Evolutionary conservation across 2,888 invertebrate species (phyloP).

Genomic region (Diarsia rubi): DNA sequence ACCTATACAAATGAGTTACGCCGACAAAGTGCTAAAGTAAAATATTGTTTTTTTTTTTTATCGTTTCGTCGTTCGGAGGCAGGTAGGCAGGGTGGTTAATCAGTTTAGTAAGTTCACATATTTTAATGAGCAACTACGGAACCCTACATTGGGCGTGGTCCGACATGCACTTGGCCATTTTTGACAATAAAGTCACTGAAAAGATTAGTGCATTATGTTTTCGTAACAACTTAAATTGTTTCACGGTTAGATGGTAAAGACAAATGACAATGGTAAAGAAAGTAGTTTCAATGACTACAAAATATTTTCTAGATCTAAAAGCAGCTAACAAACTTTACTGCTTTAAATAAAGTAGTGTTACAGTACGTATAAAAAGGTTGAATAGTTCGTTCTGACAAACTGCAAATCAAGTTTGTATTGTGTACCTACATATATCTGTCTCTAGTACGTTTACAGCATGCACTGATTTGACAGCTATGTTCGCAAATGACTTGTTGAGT

Average conservation of each 20-base stretch:
- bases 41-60: too few species aligned
- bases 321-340: not conserved
- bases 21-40: too few species aligned
- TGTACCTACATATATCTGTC: not conserved
- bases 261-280: too few species aligned
- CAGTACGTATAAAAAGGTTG: not conserved
- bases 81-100: too few species aligned
- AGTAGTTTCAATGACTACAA: too few species aligned
- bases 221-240: not conserved
- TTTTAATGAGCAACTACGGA: too few species aligned
- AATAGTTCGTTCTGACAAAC: not conserved
- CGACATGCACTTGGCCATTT: too few species aligned
- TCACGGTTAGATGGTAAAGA: not conserved
- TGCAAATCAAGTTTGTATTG: constrained; percentile 10
- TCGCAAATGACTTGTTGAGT: constrained; percentile 52
- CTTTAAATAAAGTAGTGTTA: constrained; percentile 1
- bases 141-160: too few species aligned
- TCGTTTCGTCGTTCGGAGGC: too few species aligned
- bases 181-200: not conserved
- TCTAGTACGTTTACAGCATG: constrained; percentile 1
- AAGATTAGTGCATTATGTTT: too few species aligned
- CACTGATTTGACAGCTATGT: constrained; percentile 38
- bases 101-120: too few species aligned
- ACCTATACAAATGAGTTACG: too few species aligned
- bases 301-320: not conserved